Conservation (phyloP, 2,888 invertebrate genomes). For the Julus scandinavius region DNA sequence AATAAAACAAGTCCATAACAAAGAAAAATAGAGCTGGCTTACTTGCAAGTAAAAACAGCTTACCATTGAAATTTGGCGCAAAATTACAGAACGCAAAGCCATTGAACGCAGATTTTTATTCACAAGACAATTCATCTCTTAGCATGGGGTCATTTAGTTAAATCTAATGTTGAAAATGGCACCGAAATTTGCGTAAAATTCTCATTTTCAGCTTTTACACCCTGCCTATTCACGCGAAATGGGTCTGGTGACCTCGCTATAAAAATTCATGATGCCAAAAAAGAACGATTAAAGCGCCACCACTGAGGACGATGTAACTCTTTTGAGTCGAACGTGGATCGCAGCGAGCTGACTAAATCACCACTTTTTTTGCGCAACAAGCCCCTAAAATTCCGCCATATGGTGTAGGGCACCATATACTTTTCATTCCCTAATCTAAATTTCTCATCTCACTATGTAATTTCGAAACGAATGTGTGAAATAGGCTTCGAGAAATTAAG, state of each 20-base stretch:
- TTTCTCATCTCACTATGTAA: not conserved
- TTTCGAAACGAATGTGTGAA: conserved; percentile 25
- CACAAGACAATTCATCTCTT: not conserved
- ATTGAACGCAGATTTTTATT: conserved; percentile 31
- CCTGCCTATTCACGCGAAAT: conserved; percentile 24
- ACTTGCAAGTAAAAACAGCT: not conserved
- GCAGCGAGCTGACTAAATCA: not conserved
- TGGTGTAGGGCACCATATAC: not conserved
- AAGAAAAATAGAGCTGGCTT: not conserved
- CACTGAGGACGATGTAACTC: not conserved
- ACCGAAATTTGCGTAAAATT: conserved; percentile 33
- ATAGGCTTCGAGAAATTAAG: not conserved
- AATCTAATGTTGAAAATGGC: conserved; percentile 23
- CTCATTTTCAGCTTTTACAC: not conserved
- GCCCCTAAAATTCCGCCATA: not conserved
- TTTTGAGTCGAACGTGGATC: not conserved
- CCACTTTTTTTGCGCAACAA: not conserved
- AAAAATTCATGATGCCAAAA: conserved; percentile 42
- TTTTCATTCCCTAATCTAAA: conserved; percentile 6
- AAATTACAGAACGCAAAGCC: not conserved
- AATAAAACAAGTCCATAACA: not conserved
- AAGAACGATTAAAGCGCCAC: conserved; percentile 33
- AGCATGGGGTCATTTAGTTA: conserved; percentile 43
- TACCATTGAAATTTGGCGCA: not conserved
- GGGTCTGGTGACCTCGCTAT: conserved; percentile 34